Percentiles rank a stretch among this genome's conserved stretches.
These are phyloP conservation scores for Indri indri DNA, from an alignment of 2,113 vertebrate genomes.

Conservation along the genomic window DNA sequence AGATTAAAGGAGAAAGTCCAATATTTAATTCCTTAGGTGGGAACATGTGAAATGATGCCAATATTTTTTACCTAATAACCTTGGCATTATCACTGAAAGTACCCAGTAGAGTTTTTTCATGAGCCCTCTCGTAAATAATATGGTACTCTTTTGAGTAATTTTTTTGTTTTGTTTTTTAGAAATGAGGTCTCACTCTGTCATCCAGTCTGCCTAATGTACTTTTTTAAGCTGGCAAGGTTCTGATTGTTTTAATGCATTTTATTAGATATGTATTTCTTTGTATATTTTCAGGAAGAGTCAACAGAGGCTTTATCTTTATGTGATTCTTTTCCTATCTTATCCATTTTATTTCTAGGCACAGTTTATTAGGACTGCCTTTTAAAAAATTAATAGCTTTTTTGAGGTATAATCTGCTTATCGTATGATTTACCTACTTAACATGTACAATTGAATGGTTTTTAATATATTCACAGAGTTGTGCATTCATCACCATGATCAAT, in stretches of 20 bases:
- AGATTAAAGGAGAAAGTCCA: slow-evolving; percentile 52
- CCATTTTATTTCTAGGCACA: slow-evolving; percentile 36
- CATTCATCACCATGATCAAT: neutral
- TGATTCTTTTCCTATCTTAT: slow-evolving; percentile 23
- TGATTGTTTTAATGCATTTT: slow-evolving; percentile 37
- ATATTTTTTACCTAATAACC: neutral
- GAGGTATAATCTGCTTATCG: slow-evolving; percentile 13
- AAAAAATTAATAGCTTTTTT: neutral
- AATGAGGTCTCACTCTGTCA: too few species aligned
- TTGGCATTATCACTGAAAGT: neutral
- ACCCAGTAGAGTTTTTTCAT: slow-evolving; percentile 16
- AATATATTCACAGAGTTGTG: neutral
- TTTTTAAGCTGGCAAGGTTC: slow-evolving; percentile 23
- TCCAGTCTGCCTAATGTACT: neutral
- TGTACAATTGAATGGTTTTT: neutral
- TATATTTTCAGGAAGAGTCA: slow-evolving; percentile 53
- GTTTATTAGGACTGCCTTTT: slow-evolving; percentile 34
- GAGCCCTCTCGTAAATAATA: slow-evolving; percentile 5
- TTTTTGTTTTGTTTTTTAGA: neutral
- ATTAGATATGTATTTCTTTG: slow-evolving; percentile 46
- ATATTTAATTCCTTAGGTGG: slow-evolving; percentile 46
- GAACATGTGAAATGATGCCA: neutral
- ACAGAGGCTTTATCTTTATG: neutral
- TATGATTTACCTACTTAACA: neutral
- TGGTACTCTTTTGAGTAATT: neutral